phyloP scores from a whole-genome alignment of 2,113 vertebrate species.

The Chroicocephalus ridibundus region DNA sequence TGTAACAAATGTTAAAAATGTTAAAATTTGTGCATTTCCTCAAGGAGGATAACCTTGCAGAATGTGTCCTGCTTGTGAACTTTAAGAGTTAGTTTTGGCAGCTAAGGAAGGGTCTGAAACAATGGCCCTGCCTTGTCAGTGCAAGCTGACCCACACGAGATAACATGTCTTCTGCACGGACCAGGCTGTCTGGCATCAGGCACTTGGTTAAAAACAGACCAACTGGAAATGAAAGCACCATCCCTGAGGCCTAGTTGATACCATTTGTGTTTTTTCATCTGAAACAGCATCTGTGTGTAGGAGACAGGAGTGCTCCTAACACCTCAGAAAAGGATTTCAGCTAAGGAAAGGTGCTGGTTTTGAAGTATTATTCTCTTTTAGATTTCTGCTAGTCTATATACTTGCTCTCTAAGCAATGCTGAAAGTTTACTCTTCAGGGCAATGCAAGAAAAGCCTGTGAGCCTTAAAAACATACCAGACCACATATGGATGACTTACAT shows the following conservation, averaged over 20 bases:
- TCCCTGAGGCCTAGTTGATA: background rate
- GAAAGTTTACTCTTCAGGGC: background rate
- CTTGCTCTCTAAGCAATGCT: background rate
- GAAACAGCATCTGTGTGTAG: background rate
- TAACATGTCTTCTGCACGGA: accelerated
- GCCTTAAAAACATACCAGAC: background rate
- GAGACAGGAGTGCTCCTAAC: background rate
- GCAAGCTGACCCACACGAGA: accelerated
- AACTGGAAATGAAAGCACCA: background rate
- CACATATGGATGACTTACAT: accelerated
- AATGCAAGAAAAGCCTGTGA: background rate
- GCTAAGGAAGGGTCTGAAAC: background rate
- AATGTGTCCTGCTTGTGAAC: background rate
- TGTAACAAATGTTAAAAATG: background rate
- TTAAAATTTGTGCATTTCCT: background rate
- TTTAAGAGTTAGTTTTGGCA: background rate
- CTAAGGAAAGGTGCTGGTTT: background rate
- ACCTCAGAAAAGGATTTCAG: background rate
- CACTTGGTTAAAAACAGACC: background rate
- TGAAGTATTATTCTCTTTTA: background rate
- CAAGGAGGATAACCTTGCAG: background rate
- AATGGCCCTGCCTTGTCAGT: accelerated
- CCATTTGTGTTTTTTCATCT: background rate
- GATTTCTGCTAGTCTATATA: background rate
- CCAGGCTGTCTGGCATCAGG: accelerated